phyloP scores from a whole-genome alignment of 2,113 vertebrate species.

The Edolisoma coerulescens region DNA sequence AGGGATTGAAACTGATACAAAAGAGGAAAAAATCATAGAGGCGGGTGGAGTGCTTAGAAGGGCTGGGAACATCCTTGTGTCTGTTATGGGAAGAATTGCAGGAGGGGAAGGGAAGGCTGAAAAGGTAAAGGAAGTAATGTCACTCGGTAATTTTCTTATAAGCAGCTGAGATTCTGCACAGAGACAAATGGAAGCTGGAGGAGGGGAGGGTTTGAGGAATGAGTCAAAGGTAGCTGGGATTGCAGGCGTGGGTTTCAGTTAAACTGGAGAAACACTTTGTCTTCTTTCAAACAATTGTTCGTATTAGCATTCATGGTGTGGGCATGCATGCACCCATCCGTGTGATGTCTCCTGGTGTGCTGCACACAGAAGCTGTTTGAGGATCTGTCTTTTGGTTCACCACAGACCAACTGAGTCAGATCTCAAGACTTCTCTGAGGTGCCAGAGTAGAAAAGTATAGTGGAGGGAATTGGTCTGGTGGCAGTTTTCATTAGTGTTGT shows the following conservation, averaged over 20 bases:
- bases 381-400: not conserved
- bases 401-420: not conserved
- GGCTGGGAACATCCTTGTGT: not conserved
- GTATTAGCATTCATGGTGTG: slow-evolving; percentile 13
- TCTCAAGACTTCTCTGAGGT: not conserved
- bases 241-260: slow-evolving; percentile 58
- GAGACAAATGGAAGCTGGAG: slow-evolving; percentile 23
- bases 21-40: not conserved
- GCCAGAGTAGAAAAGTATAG: not conserved
- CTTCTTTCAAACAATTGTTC: slow-evolving; percentile 52
- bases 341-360: slow-evolving; percentile 25
- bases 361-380: not conserved
- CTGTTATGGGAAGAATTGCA: not conserved
- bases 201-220: slow-evolving; percentile 36
- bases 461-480: not conserved
- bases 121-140: not conserved
- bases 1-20: not conserved
- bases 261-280: slow-evolving; percentile 46
- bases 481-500: not conserved
- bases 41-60: not conserved
- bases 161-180: not conserved
- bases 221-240: slow-evolving; percentile 61
- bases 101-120: not conserved
- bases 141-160: not conserved
- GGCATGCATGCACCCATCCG: slow-evolving; percentile 23